Evolutionary conservation across 2,888 invertebrate genomes (phyloP), one percentile per base, ranked within the genome.

Genomic region (Trissonchulus sp.): DNA sequence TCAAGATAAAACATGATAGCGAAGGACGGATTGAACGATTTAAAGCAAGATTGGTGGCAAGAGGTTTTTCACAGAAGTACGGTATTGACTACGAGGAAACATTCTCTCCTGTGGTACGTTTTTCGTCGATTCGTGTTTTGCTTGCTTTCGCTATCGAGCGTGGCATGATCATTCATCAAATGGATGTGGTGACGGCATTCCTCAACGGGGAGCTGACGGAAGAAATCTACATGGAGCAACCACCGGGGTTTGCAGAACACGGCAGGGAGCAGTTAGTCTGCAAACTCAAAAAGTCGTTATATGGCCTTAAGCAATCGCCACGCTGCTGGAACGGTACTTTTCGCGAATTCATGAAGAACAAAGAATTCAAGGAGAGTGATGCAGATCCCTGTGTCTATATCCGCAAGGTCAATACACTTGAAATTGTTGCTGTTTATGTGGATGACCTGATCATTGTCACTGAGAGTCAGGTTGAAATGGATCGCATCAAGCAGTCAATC

Each of bases 11-110:
- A n/a, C n/a, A n/a, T n/a, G n/a, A n/a, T n/a, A n/a, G n/a, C n/a
- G n/a, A n/a, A n/a, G n/a, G n/a, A n/a, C n/a, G n/a, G n/a, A 72
- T 36, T 78, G 79, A 74, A 80, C 79, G 18, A 79, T 80, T 75
- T 75, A 79, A 80, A 73, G 77, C 75, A 1, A 30, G 79, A n/a
- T 74, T 80, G 35, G 80, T 81, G 35, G 79, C 79, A 2, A 77
- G 78, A 36, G 79, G 79, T 0, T 81, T 36, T 34, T 63, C 74
- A 2, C 78, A 81, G 48, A 8, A 48, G 18, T 48, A n/a, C n/a
- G n/a, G n/a, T n/a, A n/a, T n/a, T 8, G n/a, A n/a, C n/a, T n/a
- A n/a, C n/a, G n/a, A n/a, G n/a, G n/a, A n/a, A n/a, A n/a, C n/a
- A n/a, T n/a, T 78, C 38, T 62, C 77, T 0, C 81, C 81, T 33